phyloP scores from a whole-genome alignment of 35 echinoderm and acorn worm species.

The Nesometra sesokonis region DNA sequence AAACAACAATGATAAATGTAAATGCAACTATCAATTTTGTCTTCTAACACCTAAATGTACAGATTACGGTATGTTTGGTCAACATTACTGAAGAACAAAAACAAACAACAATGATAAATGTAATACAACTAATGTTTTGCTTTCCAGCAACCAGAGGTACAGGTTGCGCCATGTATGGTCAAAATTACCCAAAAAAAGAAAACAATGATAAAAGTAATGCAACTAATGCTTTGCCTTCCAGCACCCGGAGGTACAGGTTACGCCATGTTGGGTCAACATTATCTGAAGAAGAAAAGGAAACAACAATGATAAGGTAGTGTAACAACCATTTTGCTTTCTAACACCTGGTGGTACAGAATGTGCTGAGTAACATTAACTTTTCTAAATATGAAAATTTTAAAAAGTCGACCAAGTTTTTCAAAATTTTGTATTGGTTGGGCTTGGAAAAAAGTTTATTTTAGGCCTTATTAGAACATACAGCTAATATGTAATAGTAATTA shows the following conservation, averaged over 20 bases:
- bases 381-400: no score
- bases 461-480: no score
- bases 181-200: conserved; percentile 45
- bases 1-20: no score
- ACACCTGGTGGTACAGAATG: conserved; percentile 82
- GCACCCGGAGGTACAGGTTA: conserved; percentile 80
- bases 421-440: no score
- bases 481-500: no score
- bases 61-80: conserved; percentile 82
- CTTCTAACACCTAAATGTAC: conserved; percentile 72
- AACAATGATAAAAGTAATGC: no score
- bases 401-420: no score
- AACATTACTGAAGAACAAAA: conserved; percentile 23
- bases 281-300: conserved; percentile 21
- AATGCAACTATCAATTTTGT: conserved; percentile 85
- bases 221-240: conserved; percentile 83
- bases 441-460: no score
- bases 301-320: no score
- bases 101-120: no score
- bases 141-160: conserved; percentile 69
- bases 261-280: conserved; percentile 88
- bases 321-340: conserved; percentile 75
- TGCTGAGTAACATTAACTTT: conserved; percentile 79
- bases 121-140: conserved; percentile 91
- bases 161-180: conserved; percentile 85